Conservation (phyloP, 2,113 vertebrate genomes). For the Mohoua ochrocephala region DNA sequence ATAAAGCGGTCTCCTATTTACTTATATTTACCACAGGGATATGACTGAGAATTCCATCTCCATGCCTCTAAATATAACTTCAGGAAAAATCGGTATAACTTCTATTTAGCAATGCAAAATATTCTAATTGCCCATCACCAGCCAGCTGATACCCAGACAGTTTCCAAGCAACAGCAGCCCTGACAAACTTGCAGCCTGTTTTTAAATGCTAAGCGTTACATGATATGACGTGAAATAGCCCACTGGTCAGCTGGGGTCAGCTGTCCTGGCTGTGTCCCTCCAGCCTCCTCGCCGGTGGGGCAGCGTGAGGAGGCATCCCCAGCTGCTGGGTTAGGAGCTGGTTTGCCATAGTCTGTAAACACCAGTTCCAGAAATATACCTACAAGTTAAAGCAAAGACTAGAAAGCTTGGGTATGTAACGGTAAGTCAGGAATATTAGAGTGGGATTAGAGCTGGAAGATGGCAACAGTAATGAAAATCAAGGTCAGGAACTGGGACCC, state of each 20-base stretch:
- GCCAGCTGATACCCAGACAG: background rate
- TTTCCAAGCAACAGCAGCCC: background rate
- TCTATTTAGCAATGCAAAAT: background rate
- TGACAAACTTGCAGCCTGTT: background rate
- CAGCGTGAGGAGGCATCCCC: background rate
- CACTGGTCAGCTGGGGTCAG: background rate
- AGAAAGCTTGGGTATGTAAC: background rate
- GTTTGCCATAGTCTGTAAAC: background rate
- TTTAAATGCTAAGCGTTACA: background rate
- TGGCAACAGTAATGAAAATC: background rate
- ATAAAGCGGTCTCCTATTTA: background rate
- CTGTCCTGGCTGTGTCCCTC: background rate
- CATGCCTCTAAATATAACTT: background rate
- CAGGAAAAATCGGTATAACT: background rate
- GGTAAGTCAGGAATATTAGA: background rate
- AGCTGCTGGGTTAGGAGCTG: background rate
- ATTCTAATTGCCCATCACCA: background rate
- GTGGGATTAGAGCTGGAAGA: background rate
- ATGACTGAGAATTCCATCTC: background rate
- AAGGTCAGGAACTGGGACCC: background rate
- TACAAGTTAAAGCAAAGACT: background rate
- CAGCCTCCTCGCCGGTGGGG: fast-evolving
- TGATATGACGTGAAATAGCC: background rate
- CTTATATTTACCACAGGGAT: background rate
- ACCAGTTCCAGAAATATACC: background rate